These are phyloP conservation scores for Octomys mimax DNA, from an alignment of 2,797 vertebrate species.

Conservation along the genomic window DNA sequence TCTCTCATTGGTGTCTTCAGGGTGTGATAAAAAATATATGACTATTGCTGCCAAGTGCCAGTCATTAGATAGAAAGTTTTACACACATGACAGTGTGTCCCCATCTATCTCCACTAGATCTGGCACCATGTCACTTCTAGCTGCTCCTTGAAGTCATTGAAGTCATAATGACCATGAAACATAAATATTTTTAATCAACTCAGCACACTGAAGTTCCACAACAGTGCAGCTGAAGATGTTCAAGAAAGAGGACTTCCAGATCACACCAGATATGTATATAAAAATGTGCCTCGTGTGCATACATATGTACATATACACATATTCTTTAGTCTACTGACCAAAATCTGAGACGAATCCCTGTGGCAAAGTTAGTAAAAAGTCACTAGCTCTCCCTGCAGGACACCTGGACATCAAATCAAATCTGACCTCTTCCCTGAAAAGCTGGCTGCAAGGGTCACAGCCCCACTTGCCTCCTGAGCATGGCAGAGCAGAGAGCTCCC, in stretches of 20 bases:
- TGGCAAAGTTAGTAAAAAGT: constrained; percentile 14
- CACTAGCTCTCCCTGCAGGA: neutral
- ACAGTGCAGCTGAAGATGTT: neutral
- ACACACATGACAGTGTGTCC: neutral
- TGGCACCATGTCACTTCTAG: neutral
- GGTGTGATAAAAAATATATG: neutral
- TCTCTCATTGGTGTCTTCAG: neutral
- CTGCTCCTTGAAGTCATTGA: neutral
- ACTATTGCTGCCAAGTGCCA: neutral
- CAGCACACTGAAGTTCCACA: neutral
- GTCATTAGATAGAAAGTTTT: neutral
- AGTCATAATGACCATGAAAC: neutral
- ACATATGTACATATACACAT: neutral
- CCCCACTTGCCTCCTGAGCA: neutral
- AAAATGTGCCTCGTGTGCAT: neutral
- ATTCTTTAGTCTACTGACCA: neutral
- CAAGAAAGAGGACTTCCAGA: neutral
- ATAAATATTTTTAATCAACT: neutral
- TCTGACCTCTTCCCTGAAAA: neutral
- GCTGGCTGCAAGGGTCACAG: neutral
- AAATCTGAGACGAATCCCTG: neutral
- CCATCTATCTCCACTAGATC: neutral
- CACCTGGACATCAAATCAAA: neutral
- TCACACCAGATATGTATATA: neutral
- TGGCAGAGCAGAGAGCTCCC: neutral